phyloP scores from a whole-genome alignment of 2,888 invertebrate species.

The Dryadula phaetusa region DNA sequence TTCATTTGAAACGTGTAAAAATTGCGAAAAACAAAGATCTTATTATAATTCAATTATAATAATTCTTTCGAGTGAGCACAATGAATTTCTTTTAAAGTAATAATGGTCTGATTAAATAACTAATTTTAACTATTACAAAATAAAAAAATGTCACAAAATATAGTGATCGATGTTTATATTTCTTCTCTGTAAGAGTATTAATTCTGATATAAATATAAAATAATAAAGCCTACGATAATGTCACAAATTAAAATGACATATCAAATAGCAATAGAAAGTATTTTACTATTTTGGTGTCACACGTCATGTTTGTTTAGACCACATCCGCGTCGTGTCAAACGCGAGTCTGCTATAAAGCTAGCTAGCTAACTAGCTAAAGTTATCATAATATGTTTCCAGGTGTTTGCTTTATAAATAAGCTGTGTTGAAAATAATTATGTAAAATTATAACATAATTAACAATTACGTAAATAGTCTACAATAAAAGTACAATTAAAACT shows the following conservation, averaged over 20 bases:
- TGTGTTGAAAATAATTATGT: neutral
- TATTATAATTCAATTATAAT: too few species aligned
- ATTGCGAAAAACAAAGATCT: too few species aligned
- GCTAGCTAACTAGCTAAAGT: slow-evolving; percentile 38
- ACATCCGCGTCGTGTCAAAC: slow-evolving; percentile 37
- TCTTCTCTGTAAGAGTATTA: too few species aligned
- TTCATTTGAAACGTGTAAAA: too few species aligned
- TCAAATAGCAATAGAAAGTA: slow-evolving; percentile 35
- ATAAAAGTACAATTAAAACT: neutral
- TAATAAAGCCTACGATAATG: neutral
- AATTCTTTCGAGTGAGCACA: too few species aligned
- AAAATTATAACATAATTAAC: neutral
- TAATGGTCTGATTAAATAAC: too few species aligned
- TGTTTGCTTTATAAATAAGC: slow-evolving; percentile 9
- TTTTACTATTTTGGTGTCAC: slow-evolving; percentile 33
- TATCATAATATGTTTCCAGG: slow-evolving; percentile 23
- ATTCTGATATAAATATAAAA: neutral
- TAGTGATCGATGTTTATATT: too few species aligned
- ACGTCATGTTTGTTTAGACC: slow-evolving; percentile 35
- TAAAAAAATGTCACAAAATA: too few species aligned
- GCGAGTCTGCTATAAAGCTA: slow-evolving; percentile 26
- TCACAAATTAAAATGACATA: slow-evolving; percentile 23
- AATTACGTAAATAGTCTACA: neutral
- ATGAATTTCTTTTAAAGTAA: too few species aligned
- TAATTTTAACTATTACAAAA: too few species aligned